Evolutionary conservation across 2,888 invertebrate genomes (phyloP).

Genomic region (Drosophila nigricruria): DNA sequence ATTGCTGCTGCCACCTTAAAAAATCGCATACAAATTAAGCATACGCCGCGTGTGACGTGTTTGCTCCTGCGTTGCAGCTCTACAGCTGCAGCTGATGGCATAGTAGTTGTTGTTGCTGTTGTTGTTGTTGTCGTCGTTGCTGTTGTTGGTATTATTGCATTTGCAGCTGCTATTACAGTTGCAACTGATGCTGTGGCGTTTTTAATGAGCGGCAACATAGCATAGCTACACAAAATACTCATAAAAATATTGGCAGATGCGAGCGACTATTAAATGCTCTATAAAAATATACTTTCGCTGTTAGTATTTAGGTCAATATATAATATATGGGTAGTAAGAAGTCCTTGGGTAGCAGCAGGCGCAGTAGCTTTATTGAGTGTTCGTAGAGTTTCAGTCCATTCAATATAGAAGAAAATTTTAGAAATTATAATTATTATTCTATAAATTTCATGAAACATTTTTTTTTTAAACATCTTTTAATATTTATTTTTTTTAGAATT

Average conservation of each 20-base stretch:
- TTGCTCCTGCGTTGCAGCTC: conserved; percentile 26
- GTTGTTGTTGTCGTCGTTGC: neutral
- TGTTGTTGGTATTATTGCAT: conserved; percentile 21
- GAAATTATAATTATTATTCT: no score
- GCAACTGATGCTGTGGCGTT: conserved; percentile 30
- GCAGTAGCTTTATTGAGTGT: no score
- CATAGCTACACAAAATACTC: conserved; percentile 18
- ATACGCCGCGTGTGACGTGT: conserved; percentile 63
- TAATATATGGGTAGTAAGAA: no score
- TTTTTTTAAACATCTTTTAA: no score
- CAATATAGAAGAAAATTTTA: no score
- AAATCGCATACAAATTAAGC: conserved; percentile 65
- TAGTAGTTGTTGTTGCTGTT: neutral
- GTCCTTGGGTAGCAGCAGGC: no score
- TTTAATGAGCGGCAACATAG: conserved; percentile 57
- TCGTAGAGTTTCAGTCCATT: no score
- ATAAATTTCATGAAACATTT: no score
- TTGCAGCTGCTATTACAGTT: conserved; percentile 28
- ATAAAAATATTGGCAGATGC: neutral
- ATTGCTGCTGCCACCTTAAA: conserved; percentile 1
- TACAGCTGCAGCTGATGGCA: conserved; percentile 21
- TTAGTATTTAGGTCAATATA: neutral
- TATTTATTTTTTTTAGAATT: no score
- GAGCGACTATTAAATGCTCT: neutral
- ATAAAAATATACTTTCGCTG: no score